Evolutionary conservation across 30 jellyfish, hydroid and myxozoan species (phyloP).

Genomic region (Nemopilema nomurai): DNA sequence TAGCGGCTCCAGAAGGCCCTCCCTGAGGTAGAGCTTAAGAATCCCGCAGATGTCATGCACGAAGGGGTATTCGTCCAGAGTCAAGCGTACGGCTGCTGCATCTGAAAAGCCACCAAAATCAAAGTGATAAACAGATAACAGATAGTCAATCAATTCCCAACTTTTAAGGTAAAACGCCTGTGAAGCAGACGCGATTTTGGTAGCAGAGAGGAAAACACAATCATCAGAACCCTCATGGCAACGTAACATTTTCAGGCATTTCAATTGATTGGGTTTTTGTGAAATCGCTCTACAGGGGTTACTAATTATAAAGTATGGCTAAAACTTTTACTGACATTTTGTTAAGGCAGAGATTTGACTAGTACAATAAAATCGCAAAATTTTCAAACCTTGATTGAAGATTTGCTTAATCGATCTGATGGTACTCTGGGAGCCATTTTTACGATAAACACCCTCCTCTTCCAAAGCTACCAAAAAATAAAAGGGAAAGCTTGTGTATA

Average conservation of each 20-base stretch:
- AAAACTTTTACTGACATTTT: no score
- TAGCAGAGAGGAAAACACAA: no score
- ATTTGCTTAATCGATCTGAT: slow-evolving; percentile 30
- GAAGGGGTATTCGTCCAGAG: slow-evolving; percentile 63
- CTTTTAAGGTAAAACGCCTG: no score
- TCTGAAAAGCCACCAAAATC: slow-evolving; percentile 18
- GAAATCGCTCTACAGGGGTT: no score
- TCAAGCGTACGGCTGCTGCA: slow-evolving; percentile 84
- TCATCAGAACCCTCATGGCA: no score
- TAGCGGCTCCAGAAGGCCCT: slow-evolving; percentile 80
- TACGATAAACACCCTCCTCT: slow-evolving; percentile 73
- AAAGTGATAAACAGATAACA: no score
- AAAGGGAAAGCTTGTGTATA: not conserved
- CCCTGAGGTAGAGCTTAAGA: slow-evolving; percentile 75
- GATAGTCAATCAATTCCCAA: no score
- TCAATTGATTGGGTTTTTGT: no score
- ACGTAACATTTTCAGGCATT: no score
- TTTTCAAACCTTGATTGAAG: slow-evolving; percentile 60
- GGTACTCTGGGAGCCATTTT: slow-evolving; percentile 56
- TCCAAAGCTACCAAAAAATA: slow-evolving; percentile 30
- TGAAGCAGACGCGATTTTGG: no score
- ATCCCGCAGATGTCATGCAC: slow-evolving; percentile 80
- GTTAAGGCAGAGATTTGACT: not conserved
- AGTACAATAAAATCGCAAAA: not conserved
- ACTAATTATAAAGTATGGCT: no score